Evolutionary conservation across 2,888 invertebrate genomes (phyloP).

Genomic region (Conus canariensis): DNA sequence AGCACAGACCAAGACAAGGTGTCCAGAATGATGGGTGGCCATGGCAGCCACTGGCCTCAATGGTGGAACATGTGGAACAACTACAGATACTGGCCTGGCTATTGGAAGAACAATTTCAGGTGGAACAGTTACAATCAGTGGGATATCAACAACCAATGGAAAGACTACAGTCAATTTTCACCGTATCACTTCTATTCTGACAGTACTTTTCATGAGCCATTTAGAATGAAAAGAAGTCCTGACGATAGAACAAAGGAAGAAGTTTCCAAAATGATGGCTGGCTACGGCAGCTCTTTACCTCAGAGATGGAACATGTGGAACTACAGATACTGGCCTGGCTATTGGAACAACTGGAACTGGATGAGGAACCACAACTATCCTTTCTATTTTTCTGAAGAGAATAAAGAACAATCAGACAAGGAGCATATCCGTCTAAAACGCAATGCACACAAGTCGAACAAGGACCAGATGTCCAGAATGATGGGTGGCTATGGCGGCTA

Average conservation of each 20-base stretch:
- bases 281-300: slow-evolving; percentile 16
- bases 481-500: slow-evolving; percentile 24
- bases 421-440: no score
- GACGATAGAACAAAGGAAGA: background rate
- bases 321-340: background rate
- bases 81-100: slow-evolving; percentile 29
- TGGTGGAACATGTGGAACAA: slow-evolving; percentile 31
- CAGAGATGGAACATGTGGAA: slow-evolving; percentile 29
- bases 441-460: no score
- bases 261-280: slow-evolving; percentile 30
- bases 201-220: background rate
- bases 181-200: background rate
- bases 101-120: background rate
- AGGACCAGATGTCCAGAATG: slow-evolving; percentile 3
- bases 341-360: slow-evolving; percentile 14
- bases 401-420: background rate
- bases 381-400: no score
- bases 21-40: slow-evolving; percentile 34
- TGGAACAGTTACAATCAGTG: background rate
- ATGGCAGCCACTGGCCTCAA: slow-evolving; percentile 24
- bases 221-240: background rate
- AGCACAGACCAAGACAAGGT: slow-evolving; percentile 26
- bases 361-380: background rate
- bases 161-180: background rate
- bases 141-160: slow-evolving; percentile 21